Conservation (phyloP, 2,113 vertebrate species). For the Thryonomys swinderianus region DNA sequence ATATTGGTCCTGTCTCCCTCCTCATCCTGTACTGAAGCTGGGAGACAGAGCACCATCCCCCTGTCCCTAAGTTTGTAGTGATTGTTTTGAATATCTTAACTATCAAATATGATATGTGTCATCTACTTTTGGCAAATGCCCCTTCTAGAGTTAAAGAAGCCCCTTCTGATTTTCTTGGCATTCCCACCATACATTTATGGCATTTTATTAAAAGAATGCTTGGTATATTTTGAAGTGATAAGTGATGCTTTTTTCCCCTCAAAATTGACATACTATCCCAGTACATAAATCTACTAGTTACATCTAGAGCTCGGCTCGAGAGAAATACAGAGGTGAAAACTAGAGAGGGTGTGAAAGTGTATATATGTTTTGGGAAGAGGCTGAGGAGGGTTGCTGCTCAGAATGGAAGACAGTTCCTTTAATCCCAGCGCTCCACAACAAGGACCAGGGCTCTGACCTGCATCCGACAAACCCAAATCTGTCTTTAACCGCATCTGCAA, state of each 20-base stretch:
- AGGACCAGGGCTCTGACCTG: too few relatives aligned
- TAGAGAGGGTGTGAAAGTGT: too few relatives aligned
- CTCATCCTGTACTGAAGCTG: not conserved
- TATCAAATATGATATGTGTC: not conserved
- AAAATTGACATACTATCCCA: not conserved
- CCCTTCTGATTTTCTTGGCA: not conserved
- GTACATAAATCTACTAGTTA: not conserved
- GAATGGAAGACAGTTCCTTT: not conserved
- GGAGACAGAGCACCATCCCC: not conserved
- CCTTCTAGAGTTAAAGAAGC: not conserved
- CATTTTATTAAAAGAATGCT: not conserved
- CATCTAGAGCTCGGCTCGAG: not conserved
- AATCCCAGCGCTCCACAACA: accelerated
- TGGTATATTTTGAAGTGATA: not conserved
- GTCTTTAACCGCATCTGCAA: too few relatives aligned
- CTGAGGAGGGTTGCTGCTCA: not conserved
- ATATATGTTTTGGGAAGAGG: not conserved
- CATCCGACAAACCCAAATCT: not conserved
- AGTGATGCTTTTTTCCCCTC: not conserved
- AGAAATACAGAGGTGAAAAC: not conserved
- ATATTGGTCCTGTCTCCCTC: not conserved
- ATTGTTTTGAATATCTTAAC: not conserved
- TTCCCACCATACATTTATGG: not conserved
- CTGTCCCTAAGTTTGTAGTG: not conserved
- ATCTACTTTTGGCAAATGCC: not conserved